Evolutionary conservation across 2,113 vertebrate genomes (phyloP), one percentile per base, ranked within the genome.

Genomic region (Cynopterus brachyotis): DNA sequence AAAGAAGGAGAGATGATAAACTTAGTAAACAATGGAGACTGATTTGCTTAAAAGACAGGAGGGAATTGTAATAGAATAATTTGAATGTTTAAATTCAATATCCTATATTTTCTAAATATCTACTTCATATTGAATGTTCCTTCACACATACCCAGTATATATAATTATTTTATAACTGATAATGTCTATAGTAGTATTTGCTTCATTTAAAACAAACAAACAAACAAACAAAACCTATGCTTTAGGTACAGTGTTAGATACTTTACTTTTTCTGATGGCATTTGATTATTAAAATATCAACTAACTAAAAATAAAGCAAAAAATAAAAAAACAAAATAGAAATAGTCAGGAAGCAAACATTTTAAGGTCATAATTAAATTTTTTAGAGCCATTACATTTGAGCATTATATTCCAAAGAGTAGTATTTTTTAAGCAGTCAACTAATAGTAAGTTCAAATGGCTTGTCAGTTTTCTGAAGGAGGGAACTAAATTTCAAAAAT

Each of bases 151-250:
- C 19, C 0, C 8, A 28, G 13, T 81, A 42, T 10, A 42, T 10
- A n/a, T 17, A 17, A 9, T 19, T 57, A 55, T 70, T 89, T 75
- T 47, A 69, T 40, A 50, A 45, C 10, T 24, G 9, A n/a, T 6
- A 20, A 28, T 35, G 28, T 64, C 22, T 53, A 8, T 35, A 28
- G 22, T 3, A 0, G 1, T n/a, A 42, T 72, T 0, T 42, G 17
- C 11, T 57, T 93, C 24, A 60, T 35, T 70, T 67, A 42, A 94
- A 78, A n/a, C n/a, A n/a, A n/a, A n/a, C n/a, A n/a, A n/a, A n/a
- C n/a, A 73, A 66, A 16, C 9, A 70, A 86, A 79, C 2, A 4
- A 75, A 85, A 69, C 22, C 4, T 16, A 6, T 40, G 28, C 80
- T 62, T 62, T 28, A 28, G 5, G 22, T 24, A 75, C 0, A 3